A percentile compares a stretch with the other conserved stretches of the same genome.
Evolutionary conservation across 2,113 vertebrate species (phyloP).

Genomic region (Tenrec ecaudatus): DNA sequence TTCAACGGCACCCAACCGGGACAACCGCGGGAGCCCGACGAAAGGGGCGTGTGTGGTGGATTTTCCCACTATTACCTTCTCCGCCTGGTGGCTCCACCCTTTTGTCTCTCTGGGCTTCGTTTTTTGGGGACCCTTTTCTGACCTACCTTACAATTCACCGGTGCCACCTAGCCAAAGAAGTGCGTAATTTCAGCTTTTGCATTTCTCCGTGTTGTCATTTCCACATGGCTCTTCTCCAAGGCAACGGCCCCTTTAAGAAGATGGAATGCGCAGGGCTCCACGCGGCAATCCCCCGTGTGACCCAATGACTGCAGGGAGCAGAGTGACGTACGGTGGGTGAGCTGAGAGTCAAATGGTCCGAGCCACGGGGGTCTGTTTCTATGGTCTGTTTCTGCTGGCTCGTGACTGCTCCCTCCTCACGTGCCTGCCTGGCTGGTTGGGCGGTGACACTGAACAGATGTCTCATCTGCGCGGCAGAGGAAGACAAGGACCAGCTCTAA

Average conservation of each 20-base stretch:
- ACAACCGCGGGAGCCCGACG: no score
- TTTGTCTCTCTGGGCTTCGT: no score
- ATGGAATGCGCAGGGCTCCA: not conserved
- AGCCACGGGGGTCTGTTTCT: not conserved
- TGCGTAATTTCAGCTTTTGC: not conserved
- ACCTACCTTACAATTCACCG: not conserved
- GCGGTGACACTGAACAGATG: rapidly evolving
- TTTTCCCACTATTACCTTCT: no score
- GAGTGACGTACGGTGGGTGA: not conserved
- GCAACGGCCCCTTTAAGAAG: not conserved
- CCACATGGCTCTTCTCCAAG: not conserved
- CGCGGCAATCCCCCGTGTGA: no score
- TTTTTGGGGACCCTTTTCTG: not conserved
- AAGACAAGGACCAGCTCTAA: no score
- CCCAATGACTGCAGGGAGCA: no score
- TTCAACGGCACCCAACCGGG: no score
- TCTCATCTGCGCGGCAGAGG: rapidly evolving
- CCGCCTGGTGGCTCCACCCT: no score
- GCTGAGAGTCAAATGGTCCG: not conserved
- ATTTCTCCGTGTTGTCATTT: not conserved
- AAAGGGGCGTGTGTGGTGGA: no score
- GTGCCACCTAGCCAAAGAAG: not conserved
- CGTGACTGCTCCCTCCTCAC: not conserved
- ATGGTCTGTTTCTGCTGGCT: not conserved
- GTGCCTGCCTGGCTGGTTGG: no score